These are phyloP conservation scores for Halichoeres trimaculatus DNA, from an alignment of 2,113 vertebrate genomes.

Conservation along the genomic window DNA sequence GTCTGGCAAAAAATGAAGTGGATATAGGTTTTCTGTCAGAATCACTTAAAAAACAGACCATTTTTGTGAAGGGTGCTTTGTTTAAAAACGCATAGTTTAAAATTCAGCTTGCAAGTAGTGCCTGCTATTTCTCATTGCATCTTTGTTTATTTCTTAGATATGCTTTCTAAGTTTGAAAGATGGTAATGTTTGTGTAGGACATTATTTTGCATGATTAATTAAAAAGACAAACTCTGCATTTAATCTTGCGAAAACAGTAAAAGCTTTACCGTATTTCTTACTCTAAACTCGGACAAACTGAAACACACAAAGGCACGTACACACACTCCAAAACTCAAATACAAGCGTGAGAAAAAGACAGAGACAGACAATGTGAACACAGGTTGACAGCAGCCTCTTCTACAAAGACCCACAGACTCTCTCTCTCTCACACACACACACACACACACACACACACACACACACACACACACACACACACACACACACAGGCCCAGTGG, in stretches of 20 bases:
- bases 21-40: slow-evolving; percentile 54
- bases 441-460: slow-evolving; percentile 25
- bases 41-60: slow-evolving; percentile 32
- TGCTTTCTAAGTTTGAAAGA: not conserved
- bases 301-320: not conserved
- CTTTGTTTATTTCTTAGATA: not conserved
- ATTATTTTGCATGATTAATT: too few species aligned
- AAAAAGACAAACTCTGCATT: not conserved
- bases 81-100: slow-evolving; percentile 10
- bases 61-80: slow-evolving; percentile 22
- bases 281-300: too few species aligned
- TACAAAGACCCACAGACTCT: slow-evolving; percentile 5
- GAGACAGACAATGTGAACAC: slow-evolving; percentile 15
- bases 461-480: slow-evolving; percentile 21
- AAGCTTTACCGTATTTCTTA: not conserved
- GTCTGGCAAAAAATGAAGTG: slow-evolving; percentile 54
- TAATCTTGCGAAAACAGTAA: not conserved
- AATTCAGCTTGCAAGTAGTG: not conserved
- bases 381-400: slow-evolving; percentile 4
- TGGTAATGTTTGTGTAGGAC: not conserved
- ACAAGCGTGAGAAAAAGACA: slow-evolving; percentile 27
- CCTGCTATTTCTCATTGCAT: not conserved
- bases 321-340: not conserved
- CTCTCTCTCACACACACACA: slow-evolving; percentile 18
- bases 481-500: slow-evolving; percentile 31